A percentile compares a stretch with the other conserved stretches of the same genome.
Conservation (phyloP, 2,113 vertebrate genomes). For the Spea multiplicata region DNA sequence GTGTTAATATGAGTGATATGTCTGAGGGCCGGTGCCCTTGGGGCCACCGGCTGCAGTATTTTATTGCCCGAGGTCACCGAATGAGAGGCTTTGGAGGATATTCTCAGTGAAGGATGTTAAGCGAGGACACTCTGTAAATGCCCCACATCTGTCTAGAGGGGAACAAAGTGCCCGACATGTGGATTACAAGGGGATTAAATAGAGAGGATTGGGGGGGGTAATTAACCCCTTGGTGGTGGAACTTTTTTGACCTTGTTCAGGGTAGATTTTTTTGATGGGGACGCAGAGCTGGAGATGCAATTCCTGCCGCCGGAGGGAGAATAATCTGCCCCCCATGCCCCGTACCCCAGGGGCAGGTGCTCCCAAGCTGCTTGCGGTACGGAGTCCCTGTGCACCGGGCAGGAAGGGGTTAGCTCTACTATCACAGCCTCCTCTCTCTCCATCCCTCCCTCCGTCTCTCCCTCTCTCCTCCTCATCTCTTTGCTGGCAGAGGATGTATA, state of each 20-base stretch:
- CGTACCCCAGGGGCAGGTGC: neutral
- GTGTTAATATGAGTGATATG: neutral
- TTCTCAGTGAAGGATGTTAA: constrained; percentile 14
- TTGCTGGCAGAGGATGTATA: constrained; percentile 22
- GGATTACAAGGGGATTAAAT: constrained; percentile 40
- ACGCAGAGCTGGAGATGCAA: neutral
- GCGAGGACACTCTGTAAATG: constrained; percentile 28
- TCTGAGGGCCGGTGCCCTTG: neutral
- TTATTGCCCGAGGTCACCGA: neutral
- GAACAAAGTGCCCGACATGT: constrained; percentile 19
- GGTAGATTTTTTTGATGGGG: neutral
- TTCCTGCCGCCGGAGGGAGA: neutral
- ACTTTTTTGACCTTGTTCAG: neutral
- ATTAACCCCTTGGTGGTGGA: constrained; percentile 18
- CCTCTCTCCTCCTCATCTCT: neutral
- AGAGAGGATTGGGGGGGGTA: constrained; percentile 23
- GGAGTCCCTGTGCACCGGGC: neutral
- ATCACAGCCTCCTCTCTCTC: constrained; percentile 28
- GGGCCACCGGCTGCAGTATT: neutral
- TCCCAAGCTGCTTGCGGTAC: neutral
- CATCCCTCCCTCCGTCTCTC: constrained; percentile 17
- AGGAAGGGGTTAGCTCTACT: constrained; percentile 26
- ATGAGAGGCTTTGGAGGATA: neutral
- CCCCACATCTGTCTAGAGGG: constrained; percentile 39
- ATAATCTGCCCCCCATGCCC: neutral